phyloP scores from a whole-genome alignment of 2,888 invertebrate genomes.

The Dorcus hopei region DNA sequence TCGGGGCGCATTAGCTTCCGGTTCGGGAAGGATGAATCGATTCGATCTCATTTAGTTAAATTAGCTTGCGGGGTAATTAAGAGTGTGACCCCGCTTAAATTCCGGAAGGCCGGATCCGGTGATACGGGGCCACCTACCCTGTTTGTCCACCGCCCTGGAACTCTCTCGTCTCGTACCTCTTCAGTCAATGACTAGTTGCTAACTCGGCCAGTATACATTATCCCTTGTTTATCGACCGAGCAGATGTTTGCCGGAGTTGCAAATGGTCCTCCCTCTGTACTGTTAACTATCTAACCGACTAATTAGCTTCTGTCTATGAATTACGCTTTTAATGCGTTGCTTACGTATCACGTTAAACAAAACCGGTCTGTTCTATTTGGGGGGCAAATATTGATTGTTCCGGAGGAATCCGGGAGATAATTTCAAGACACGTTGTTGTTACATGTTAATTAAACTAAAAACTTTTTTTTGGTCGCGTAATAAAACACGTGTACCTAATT shows the following conservation, averaged over 20 bases:
- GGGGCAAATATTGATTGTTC: too few relatives aligned
- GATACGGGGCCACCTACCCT: not conserved
- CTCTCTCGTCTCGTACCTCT: not conserved
- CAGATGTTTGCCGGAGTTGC: conserved; percentile 21
- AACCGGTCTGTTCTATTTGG: too few relatives aligned
- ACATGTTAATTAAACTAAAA: too few relatives aligned
- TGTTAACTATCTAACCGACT: conserved; percentile 16
- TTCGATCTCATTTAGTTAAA: not conserved
- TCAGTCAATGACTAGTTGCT: conserved; percentile 11
- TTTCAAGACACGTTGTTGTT: too few relatives aligned
- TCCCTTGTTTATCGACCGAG: conserved; percentile 22
- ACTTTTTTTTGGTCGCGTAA: too few relatives aligned
- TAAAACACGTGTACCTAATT: too few relatives aligned
- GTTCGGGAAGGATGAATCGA: too few relatives aligned
- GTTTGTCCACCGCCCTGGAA: not conserved
- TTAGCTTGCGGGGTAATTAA: not conserved
- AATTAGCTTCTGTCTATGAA: conserved; percentile 14
- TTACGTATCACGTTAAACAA: too few relatives aligned
- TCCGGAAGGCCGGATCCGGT: not conserved
- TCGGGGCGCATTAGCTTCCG: too few relatives aligned
- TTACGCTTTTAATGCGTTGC: not conserved
- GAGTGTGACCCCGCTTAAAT: not conserved
- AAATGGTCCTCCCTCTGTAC: conserved; percentile 16
- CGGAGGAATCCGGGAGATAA: too few relatives aligned
- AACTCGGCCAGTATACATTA: conserved; percentile 16